Conservation (phyloP, 2,113 vertebrate genomes). For the Rhegmatorhina hoffmannsi region DNA sequence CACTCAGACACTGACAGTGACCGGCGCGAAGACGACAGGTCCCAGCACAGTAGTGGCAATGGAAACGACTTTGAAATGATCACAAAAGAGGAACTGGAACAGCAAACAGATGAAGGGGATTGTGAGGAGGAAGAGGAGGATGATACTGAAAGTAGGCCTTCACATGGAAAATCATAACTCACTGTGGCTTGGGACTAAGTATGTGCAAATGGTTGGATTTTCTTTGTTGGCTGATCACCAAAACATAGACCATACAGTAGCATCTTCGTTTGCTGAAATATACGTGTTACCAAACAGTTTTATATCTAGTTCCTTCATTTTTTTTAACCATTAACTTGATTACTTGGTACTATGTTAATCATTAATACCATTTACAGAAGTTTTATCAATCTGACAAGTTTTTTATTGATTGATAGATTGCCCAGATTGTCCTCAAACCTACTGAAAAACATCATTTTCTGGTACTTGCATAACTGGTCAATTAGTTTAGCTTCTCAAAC, state of each 20-base stretch:
- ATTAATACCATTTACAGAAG: slow-evolving; percentile 62
- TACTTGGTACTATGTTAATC: slow-evolving; percentile 74
- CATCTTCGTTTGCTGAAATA: slow-evolving; percentile 74
- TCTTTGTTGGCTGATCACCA: slow-evolving; percentile 82
- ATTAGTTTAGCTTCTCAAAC: slow-evolving; percentile 67
- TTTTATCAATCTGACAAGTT: slow-evolving; percentile 73
- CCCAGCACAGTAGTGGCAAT: slow-evolving; percentile 97
- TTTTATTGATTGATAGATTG: slow-evolving; percentile 69
- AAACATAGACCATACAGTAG: slow-evolving; percentile 73
- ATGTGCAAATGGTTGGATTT: slow-evolving; percentile 81
- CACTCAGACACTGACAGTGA: slow-evolving; percentile 97
- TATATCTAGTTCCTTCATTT: slow-evolving; percentile 71
- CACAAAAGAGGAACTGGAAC: slow-evolving; percentile 97
- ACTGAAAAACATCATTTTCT: slow-evolving; percentile 62
- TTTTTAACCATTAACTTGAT: slow-evolving; percentile 73
- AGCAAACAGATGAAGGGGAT: slow-evolving; percentile 91
- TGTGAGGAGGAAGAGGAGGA: slow-evolving; percentile 83
- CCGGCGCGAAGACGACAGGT: slow-evolving; percentile 92
- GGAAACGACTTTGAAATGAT: slow-evolving; percentile 99
- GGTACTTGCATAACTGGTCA: slow-evolving; percentile 72
- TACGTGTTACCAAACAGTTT: slow-evolving; percentile 70
- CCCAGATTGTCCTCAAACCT: slow-evolving; percentile 70
- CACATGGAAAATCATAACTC: slow-evolving; percentile 86
- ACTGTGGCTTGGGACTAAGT: slow-evolving; percentile 74
- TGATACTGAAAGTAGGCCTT: slow-evolving; percentile 75